phyloP scores from a whole-genome alignment of 35 echinoderm and acorn worm species.

The Heliocidaris erythrogramma region DNA sequence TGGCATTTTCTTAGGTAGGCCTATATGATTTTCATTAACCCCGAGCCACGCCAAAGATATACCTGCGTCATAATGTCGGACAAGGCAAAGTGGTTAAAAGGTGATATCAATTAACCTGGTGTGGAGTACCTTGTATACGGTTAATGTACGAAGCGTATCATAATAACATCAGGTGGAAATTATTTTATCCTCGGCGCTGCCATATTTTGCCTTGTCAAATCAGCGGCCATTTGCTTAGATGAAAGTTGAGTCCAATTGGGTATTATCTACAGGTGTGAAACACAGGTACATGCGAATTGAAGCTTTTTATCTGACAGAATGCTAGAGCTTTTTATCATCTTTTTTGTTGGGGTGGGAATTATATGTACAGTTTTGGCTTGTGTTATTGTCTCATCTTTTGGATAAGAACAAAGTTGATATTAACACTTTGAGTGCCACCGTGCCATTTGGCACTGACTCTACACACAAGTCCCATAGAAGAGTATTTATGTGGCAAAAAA shows the following conservation, averaged over 20 bases:
- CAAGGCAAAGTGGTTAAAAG: slow-evolving; percentile 1
- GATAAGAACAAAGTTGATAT: no score
- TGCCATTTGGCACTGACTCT: no score
- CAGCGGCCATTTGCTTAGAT: neutral
- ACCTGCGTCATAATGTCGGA: neutral
- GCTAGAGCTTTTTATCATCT: no score
- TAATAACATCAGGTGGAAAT: neutral
- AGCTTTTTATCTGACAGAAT: no score
- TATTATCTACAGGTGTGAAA: neutral
- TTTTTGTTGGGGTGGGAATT: no score
- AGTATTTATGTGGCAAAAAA: no score
- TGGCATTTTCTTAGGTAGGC: neutral
- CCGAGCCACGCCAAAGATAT: neutral
- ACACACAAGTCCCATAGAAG: no score
- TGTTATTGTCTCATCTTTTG: no score
- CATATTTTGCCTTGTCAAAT: neutral
- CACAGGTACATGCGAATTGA: neutral
- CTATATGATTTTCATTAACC: neutral
- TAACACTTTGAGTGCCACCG: no score
- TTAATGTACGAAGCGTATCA: neutral
- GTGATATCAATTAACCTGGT: neutral
- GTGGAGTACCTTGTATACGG: neutral
- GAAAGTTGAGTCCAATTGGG: neutral
- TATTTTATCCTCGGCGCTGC: neutral
- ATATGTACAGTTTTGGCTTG: no score